Evolutionary conservation across 1,140 invertebrate genomes (phyloP).

Genomic region (Thaumetopoea pityocampa): DNA sequence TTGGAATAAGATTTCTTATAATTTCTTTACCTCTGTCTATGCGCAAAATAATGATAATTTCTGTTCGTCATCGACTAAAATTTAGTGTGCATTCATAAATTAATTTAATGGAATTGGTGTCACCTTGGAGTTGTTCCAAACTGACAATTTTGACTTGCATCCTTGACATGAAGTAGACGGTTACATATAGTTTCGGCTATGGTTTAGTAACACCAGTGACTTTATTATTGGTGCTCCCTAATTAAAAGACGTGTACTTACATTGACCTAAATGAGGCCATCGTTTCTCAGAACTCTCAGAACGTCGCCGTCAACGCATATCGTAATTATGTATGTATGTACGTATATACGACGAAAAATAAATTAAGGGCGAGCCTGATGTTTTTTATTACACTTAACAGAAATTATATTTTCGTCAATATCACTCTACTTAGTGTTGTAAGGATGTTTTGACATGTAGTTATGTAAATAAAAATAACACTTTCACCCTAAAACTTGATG

Average conservation of each 20-base stretch:
- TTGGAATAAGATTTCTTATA: too few species aligned
- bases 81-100: constrained; percentile 29
- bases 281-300: constrained; percentile 7
- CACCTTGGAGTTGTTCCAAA: constrained; percentile 38
- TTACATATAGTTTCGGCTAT: constrained; percentile 17
- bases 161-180: constrained; percentile 32
- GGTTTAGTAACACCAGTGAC: constrained; percentile 5
- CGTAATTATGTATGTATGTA: too few species aligned
- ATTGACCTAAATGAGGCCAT: constrained; percentile 6
- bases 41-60: constrained; percentile 9
- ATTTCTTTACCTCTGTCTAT: too few species aligned
- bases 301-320: too few species aligned
- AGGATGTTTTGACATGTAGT: too few species aligned
- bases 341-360: too few species aligned
- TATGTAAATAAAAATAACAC: too few species aligned
- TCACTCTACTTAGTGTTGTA: too few species aligned
- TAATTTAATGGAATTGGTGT: constrained; percentile 20
- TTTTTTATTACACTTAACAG: too few species aligned
- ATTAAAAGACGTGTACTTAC: constrained; percentile 11
- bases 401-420: too few species aligned
- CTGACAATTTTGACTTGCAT: constrained; percentile 34
- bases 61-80: constrained; percentile 2
- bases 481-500: too few species aligned
- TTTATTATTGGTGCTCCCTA: constrained; percentile 9
- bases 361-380: too few species aligned